These are phyloP conservation scores for Halocaridina rubra DNA, from an alignment of 2,888 invertebrate species.

Conservation along the genomic window DNA sequence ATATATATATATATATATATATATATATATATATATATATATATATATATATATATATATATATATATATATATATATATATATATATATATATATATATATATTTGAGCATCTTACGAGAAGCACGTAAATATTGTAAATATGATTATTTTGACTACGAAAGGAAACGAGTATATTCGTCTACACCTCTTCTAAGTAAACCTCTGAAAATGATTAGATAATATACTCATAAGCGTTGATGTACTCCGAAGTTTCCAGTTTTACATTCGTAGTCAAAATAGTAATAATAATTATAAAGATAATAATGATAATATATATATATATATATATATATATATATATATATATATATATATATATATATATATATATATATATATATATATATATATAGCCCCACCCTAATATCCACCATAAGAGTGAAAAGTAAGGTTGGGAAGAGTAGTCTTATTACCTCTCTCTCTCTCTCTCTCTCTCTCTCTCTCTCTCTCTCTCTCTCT, in stretches of 20 bases:
- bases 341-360: background rate
- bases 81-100: background rate
- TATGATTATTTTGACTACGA: too few species aligned
- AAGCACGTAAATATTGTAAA: too few species aligned
- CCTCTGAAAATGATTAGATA: too few species aligned
- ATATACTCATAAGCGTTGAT: too few species aligned
- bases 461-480: slow-evolving; percentile 2
- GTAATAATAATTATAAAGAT: too few species aligned
- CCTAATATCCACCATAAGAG: background rate
- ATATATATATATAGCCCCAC: background rate
- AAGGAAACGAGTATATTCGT: too few species aligned
- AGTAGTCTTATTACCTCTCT: background rate
- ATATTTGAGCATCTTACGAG: background rate
- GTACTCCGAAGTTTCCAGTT: too few species aligned
- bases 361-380: background rate
- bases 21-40: slow-evolving; percentile 18
- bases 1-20: slow-evolving; percentile 6
- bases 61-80: background rate
- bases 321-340: background rate
- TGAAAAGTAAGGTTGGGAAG: too few species aligned
- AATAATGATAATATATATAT: too few species aligned
- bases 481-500: slow-evolving; percentile 6
- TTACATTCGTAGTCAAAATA: too few species aligned
- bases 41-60: slow-evolving; percentile 10
- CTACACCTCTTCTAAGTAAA: too few species aligned